Percentiles rank a stretch among this genome's conserved stretches.
phyloP scores from a whole-genome alignment of 2,888 invertebrate genomes.

The Julus scanicus region DNA sequence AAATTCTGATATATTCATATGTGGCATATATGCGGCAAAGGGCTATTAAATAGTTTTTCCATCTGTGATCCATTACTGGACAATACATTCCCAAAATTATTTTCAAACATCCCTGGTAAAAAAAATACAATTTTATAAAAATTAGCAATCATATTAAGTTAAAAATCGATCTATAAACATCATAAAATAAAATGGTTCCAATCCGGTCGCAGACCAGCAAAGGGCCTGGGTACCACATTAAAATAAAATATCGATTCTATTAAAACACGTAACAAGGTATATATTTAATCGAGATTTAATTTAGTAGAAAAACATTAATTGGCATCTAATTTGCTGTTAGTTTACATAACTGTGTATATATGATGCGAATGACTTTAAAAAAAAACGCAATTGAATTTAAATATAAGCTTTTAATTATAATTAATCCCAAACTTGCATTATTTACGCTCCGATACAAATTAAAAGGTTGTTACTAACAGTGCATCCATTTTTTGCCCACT shows the following conservation, averaged over 20 bases:
- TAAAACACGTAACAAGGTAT: neutral
- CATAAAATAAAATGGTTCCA: neutral
- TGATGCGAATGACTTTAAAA: constrained; percentile 1
- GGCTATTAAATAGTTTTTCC: too few relatives aligned
- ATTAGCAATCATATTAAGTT: too few relatives aligned
- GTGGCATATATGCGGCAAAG: too few relatives aligned
- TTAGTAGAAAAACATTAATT: neutral
- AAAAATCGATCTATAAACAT: too few relatives aligned
- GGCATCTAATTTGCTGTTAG: neutral
- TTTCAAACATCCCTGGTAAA: too few relatives aligned
- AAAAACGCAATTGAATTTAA: neutral
- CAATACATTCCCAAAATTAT: too few relatives aligned
- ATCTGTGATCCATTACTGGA: too few relatives aligned
- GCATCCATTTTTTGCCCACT: constrained; percentile 1
- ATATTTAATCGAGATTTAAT: constrained; percentile 24
- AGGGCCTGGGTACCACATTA: neutral
- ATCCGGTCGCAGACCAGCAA: neutral
- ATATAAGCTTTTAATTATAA: neutral
- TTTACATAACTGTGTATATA: neutral
- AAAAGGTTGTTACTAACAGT: neutral
- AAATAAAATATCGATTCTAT: neutral
- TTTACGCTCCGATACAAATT: constrained; percentile 11
- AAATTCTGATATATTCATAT: too few relatives aligned
- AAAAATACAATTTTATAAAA: too few relatives aligned
- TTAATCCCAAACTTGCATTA: neutral